Evolutionary conservation across 92 coral and sea anemone genomes (phyloP), one percentile per base, ranked within the genome.

Genomic region (Zoanthus sansibaricus): DNA sequence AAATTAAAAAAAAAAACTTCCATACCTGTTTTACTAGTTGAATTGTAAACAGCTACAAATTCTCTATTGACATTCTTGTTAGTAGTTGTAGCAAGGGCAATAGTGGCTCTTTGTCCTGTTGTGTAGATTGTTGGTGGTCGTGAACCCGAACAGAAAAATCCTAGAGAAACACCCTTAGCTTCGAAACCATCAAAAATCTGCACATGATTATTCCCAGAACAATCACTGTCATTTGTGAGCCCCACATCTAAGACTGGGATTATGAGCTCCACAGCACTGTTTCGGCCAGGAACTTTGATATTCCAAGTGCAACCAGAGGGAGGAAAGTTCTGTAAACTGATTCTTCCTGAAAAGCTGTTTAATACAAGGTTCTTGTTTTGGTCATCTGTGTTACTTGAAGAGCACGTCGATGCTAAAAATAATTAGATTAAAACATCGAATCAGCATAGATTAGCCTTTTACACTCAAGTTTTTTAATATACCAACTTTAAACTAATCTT

Each of bases 341-440:
- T 71, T 32, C 47, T 32, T 14, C 76, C 76, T 0, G 55, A 42
- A 44, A 52, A 25, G 44, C 77, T 16, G 9, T 44, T 45, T 16
- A 72, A 14, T 10, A 72, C 77, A 45, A 72, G 42, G 54, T 72
- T 72, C 11, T 48, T 17, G 77, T 72, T 72, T 72, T 72, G 77
- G 44, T 72, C 77, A 48, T 45, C 52, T 45, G 77, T 33, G 77
- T 72, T 72, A 16, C 77, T 72, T 42, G 77, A 14, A 42, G 51
- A 42, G 77, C 77, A 72, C 20, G 55, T 16, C 54, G 77, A 44
- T 18, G 44, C 77, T 72, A 72, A 13, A 72, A 72, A 14, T 15
- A 69, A 44, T 13, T 33, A 18, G 3, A 14, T 13, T 13, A n/a
- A 13, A 0, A 72, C 1, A 33, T 72, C 16, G 14, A 42, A 72